These are phyloP conservation scores for Scrobipalpa costella DNA, from an alignment of 2,888 invertebrate species.

Conservation along the genomic window DNA sequence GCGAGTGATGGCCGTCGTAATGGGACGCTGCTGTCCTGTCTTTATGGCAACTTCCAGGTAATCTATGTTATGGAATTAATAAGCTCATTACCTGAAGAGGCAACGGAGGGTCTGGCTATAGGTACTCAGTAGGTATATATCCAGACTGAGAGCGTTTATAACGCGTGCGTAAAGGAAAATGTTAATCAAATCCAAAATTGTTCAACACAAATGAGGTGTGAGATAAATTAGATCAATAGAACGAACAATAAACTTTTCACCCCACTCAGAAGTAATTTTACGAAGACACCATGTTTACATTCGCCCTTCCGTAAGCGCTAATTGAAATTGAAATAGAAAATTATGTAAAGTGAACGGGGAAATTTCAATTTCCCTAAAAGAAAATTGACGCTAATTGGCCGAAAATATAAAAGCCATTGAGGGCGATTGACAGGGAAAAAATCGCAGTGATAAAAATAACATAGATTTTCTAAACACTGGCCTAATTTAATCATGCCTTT, in stretches of 20 bases:
- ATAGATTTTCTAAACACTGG: no score
- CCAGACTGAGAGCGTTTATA: no score
- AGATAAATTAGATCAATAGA: neutral
- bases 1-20: no score
- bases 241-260: neutral
- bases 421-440: slow-evolving; percentile 48
- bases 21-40: no score
- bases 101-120: no score
- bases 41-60: slow-evolving; percentile 85
- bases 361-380: slow-evolving; percentile 43
- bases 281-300: slow-evolving; percentile 6
- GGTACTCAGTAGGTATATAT: no score
- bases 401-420: slow-evolving; percentile 50
- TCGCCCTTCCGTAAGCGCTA: slow-evolving; percentile 35
- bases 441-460: slow-evolving; percentile 36
- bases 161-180: no score
- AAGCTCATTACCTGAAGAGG: no score
- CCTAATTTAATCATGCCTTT: slow-evolving; percentile 23
- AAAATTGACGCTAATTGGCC: slow-evolving; percentile 57
- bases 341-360: slow-evolving; percentile 43
- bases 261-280: neutral
- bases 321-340: slow-evolving; percentile 41
- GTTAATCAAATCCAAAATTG: neutral
- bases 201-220: neutral
- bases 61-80: no score